Evolutionary conservation across 2,888 invertebrate species (phyloP), one percentile per base, ranked within the genome.

Genomic region (Eupithecia subfuscata): DNA sequence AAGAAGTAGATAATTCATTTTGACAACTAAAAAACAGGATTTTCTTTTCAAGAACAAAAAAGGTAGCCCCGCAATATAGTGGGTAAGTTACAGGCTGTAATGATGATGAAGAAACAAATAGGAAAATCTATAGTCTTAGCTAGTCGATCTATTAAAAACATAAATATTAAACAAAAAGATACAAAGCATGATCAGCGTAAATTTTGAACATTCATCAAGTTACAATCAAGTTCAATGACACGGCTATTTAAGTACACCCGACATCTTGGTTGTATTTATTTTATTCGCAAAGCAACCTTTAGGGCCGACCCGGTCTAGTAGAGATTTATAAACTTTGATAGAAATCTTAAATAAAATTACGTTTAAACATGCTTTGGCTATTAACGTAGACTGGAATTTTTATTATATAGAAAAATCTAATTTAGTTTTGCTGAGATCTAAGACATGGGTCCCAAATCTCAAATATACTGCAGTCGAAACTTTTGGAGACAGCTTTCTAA

Each of bases 181-280:
- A 63, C 12, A 14, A 68, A 64, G 37, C 25, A 45, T 12, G 30
- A 74, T 69, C 63, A 69, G 60, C 45, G 37, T 67, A 69, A 77
- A 74, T 75, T 48, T 74, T 72, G 73, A 77, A 77, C 79, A 82
- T 83, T 84, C 83, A 85, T 87, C 84, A 88, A 85, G 92, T 91
- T 91, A 91, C 84, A 84, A 85, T 87, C 83, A 88, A 86, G 93
- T 92, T 93, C 92, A 90, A 89, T 86, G 90, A 90, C 91, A 87
- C 84, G 75, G 83, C 85, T 88, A 88, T 90, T 89, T 88, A 86
- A 87, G 87, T 87, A 85, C 82, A 82, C 80, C 82, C 83, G 84
- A 86, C 86, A 86, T 86, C 84, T 89, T 79, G 82, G 83, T 84
- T 87, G 85, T 84, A 86, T 86, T 89, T 87, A 87, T 88, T 87